Evolutionary conservation across 2,797 vertebrate species (phyloP).

Genomic region (Eulemur coronatus): DNA sequence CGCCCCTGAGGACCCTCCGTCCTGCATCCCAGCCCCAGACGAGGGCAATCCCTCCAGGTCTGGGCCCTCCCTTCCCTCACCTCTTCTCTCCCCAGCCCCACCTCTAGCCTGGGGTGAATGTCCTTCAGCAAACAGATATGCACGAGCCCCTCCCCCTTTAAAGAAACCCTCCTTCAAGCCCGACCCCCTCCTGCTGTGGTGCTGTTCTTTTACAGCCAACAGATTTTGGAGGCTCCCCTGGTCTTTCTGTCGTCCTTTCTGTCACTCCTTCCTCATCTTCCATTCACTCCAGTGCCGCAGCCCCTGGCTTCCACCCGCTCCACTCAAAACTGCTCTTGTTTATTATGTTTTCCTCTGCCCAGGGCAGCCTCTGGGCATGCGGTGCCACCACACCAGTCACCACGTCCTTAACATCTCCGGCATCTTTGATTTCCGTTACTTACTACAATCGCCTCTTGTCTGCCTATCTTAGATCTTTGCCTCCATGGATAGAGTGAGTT

Average conservation of each 20-base stretch:
- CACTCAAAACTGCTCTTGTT: background rate
- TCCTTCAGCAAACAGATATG: background rate
- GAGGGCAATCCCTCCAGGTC: background rate
- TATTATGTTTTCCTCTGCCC: background rate
- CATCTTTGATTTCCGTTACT: background rate
- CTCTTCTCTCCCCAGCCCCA: background rate
- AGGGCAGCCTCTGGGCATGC: background rate
- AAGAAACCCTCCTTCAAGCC: background rate
- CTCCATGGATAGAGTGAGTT: background rate
- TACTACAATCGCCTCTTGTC: background rate
- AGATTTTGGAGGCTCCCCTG: background rate
- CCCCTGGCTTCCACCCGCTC: background rate
- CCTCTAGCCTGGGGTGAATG: background rate
- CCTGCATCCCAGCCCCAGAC: background rate
- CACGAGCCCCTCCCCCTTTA: background rate
- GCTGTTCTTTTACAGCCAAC: background rate
- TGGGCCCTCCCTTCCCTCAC: background rate
- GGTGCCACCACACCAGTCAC: background rate
- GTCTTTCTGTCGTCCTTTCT: background rate
- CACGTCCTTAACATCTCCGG: background rate
- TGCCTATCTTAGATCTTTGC: background rate
- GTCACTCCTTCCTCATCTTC: background rate
- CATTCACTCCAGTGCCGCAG: background rate
- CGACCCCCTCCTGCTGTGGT: background rate
- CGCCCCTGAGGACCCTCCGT: accelerated